Base-by-base conservation (phyloP, 2,113 vertebrate species). In the Scomber japonicus region DNA sequence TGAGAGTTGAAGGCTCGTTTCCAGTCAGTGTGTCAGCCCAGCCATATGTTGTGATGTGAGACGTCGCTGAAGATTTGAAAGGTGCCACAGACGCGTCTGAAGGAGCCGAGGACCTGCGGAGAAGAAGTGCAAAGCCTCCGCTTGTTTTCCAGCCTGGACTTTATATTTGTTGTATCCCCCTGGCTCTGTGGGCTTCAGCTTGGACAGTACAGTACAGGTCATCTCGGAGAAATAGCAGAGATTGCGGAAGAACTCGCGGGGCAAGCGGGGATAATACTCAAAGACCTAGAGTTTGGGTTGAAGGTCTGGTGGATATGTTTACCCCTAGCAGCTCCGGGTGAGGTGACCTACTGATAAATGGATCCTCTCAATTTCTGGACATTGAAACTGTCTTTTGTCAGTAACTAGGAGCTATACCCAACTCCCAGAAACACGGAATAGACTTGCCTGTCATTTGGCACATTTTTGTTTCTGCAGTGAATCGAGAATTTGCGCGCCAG, bases 401-500 rank as follows among this genome's bases (percentile, higher is more conserved):
- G 83, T 88, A 59, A 92, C 89, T 94, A 84, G 94, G 88, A 94
- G 48, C 77, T 81, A 17, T 78, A 31, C 79, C 60, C 1, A 80
- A 87, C 53, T 81, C 59, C 44, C 54, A 71, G 6, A 75, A 30
- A 73, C 66, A 68, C 82, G 69, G 83, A 85, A 75, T 27, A 75
- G 72, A 89, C 79, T 87, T 69, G 48, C 48, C 30, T 86, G 89
- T 84, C 66, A 81, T 81, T 86, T 88, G 67, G 84, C 82, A 82
- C 79, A 57, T 85, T 14, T 82, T 21, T 65, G 24, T 27, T 51
- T n/a, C 65, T 82, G 80, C 82, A 56, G 63, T 86, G 74, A 87
- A 80, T 82, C 81, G 95, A 95, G 96, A 94, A 96, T 96, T 96
- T 87, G 95, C 87, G 94, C 94, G 94, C 78, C 75, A 86, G 88